Evolutionary conservation across 2,888 invertebrate genomes (phyloP), one percentile per base, ranked within the genome.

Genomic region (Druceiella hillmani): DNA sequence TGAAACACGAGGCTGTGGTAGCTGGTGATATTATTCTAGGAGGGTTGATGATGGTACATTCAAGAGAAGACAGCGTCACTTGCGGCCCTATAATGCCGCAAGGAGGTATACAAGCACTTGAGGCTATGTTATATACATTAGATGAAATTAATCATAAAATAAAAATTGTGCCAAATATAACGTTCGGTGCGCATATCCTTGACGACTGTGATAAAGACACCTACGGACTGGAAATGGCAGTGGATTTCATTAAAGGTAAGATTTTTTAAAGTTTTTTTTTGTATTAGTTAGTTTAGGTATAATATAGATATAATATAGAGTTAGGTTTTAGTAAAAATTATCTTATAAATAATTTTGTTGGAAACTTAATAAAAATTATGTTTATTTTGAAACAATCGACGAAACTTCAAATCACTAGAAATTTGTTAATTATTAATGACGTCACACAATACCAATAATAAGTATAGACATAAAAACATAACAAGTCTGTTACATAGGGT

Each of bases 241-340:
- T 92, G 28, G 91, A 91, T 62, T 92, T 92, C 59, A 92, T 92
- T 49, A 87, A 90, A 77, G 91, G 91, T 90, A n/a, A n/a, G n/a
- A n/a, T n/a, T n/a, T n/a, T n/a, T n/a, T n/a, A n/a, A n/a, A n/a
- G n/a, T n/a, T n/a, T n/a, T n/a, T n/a, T n/a, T n/a, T n/a, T n/a
- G n/a, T n/a, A n/a, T n/a, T n/a, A n/a, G n/a, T n/a, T n/a, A n/a
- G n/a, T n/a, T n/a, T n/a, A n/a, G n/a, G n/a, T n/a, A n/a, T n/a
- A n/a, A n/a, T n/a, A n/a, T n/a, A n/a, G n/a, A n/a, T n/a, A n/a
- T n/a, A n/a, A n/a, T n/a, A n/a, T n/a, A n/a, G n/a, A n/a, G n/a
- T n/a, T n/a, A n/a, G n/a, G n/a, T n/a, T n/a, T n/a, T n/a, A n/a
- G n/a, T n/a, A n/a, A n/a, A n/a, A n/a, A n/a, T n/a, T n/a, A n/a